Evolutionary conservation across 2,888 invertebrate species (phyloP), one percentile per base, ranked within the genome.

Genomic region (Caenorhabditis sp.): DNA sequence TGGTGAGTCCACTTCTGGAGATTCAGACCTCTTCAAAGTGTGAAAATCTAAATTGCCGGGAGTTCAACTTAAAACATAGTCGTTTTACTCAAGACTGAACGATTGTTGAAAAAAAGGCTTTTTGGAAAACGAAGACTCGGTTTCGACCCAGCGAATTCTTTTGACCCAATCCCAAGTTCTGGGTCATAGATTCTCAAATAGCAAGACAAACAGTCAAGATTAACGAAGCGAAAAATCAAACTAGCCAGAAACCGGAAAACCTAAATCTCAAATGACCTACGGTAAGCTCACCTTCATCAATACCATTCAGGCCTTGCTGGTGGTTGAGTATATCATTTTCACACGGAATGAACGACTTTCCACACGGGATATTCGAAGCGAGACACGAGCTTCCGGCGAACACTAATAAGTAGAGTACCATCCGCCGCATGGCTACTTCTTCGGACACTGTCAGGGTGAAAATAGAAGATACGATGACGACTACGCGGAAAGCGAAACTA

Each of bases 271-370:
- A 0, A 0, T 54, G 3, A 3, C 28, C 31, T 51, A 54, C 14
- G 0, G n/a, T 22, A 61, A 51, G 54, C 74, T 47, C 59, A 83
- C 79, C 77, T 69, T 83, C 79, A 35, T 75, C 79, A 8, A 63
- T 58, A 38, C 70, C 76, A 49, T 82, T 79, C 49, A 82, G 41
- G 5, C 80, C 75, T 22, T 80, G 81, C 12, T 84, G 85, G 24
- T 73, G 80, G 54, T 87, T 85, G 47, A 73, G 56, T 10, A 75
- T 75, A 66, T 88, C 89, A 70, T 87, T 88, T n/a, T 87, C 87
- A 70, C 90, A 90, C 5, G 90, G 89, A 44, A 90, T 85, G 68
- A 91, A 91, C 14, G 89, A 88, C 61, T 88, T 90, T 35, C 91
- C 91, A 69, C 91, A 91, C n/a, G 90, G 89, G 49, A 91, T 91